Conservation (phyloP, 2,888 invertebrate genomes). For the Pristionchus maxplancki region DNA sequence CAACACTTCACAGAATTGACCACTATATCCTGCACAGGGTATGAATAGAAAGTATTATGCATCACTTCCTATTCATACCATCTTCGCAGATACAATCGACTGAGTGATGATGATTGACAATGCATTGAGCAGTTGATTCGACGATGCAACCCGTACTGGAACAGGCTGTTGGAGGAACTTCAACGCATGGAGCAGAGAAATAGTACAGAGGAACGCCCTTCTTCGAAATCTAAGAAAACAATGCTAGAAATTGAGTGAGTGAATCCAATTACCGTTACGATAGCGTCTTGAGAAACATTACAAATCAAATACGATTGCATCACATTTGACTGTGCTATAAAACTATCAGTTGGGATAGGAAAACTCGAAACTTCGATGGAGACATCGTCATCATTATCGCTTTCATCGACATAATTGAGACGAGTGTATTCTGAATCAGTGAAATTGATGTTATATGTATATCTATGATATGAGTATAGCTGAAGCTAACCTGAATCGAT, state of each 20-base stretch:
- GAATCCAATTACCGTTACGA: background rate
- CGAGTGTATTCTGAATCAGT: background rate
- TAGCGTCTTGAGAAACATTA: background rate
- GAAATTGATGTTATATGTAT: background rate
- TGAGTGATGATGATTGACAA: background rate
- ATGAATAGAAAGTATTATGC: background rate
- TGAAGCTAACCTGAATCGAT: background rate
- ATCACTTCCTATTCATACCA: background rate
- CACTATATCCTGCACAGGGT: background rate
- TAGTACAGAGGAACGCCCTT: background rate
- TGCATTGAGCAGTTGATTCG: background rate
- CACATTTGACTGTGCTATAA: background rate
- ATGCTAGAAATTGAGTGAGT: background rate
- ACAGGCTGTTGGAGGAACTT: background rate
- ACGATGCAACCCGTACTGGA: background rate
- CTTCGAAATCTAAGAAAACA: background rate
- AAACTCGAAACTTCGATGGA: background rate
- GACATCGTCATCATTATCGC: background rate
- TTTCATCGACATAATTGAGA: background rate
- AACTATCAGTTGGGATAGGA: background rate
- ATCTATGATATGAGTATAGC: background rate
- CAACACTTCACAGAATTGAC: background rate
- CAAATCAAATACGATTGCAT: background rate
- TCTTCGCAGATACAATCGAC: background rate
- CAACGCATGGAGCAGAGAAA: background rate